phyloP scores from a whole-genome alignment of 2,113 vertebrate species.

The Marcusenius ussheri region DNA sequence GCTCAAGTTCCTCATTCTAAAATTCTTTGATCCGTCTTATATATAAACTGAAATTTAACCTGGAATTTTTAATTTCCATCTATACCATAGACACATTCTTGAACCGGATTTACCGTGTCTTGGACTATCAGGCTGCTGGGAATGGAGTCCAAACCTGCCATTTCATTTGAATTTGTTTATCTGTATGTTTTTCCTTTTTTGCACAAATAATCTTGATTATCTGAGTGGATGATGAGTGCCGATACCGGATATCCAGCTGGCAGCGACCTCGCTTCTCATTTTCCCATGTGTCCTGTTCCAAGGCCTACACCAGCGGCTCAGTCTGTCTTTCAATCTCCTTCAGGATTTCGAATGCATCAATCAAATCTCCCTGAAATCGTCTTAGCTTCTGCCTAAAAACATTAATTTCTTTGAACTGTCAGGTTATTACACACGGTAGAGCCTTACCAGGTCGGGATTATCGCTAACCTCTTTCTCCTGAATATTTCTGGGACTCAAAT shows the following conservation, averaged over 20 bases:
- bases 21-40: neutral
- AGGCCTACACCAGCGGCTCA: neutral
- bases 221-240: neutral
- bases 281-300: neutral
- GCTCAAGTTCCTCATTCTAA: neutral
- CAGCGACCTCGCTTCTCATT: neutral
- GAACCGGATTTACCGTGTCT: neutral
- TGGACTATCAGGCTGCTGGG: neutral
- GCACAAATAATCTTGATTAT: neutral
- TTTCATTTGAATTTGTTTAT: neutral
- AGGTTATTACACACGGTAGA: slow-evolving; percentile 30
- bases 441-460: slow-evolving; percentile 35
- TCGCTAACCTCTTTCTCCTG: slow-evolving; percentile 14
- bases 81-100: neutral
- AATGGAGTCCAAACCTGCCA: neutral
- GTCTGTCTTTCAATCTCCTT: slow-evolving; percentile 37
- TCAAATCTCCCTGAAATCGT: slow-evolving; percentile 41
- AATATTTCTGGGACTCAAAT: slow-evolving; percentile 18
- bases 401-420: slow-evolving; percentile 41
- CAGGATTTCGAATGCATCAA: slow-evolving; percentile 34
- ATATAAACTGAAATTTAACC: neutral
- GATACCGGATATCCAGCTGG: neutral
- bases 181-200: neutral
- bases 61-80: neutral
- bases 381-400: slow-evolving; percentile 38